A percentile compares a stretch with the other conserved stretches of the same genome.
phyloP scores from a whole-genome alignment of 2,888 invertebrate species.

The Agrilus biguttatus region DNA sequence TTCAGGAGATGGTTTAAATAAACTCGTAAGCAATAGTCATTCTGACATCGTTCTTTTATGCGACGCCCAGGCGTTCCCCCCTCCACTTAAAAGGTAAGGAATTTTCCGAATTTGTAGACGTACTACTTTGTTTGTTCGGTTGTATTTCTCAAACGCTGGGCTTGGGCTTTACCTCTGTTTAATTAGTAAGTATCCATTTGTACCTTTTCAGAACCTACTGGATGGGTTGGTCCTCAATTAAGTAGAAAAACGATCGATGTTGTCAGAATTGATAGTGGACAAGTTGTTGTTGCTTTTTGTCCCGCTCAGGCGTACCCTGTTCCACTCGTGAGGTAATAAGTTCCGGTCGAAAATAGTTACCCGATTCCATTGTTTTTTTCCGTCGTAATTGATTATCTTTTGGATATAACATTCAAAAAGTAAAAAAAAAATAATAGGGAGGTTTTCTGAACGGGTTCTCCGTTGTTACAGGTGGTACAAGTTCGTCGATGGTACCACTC shows the following conservation, averaged over 20 bases:
- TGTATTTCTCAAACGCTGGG: not conserved
- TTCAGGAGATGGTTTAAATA: constrained; percentile 41
- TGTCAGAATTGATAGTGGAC: constrained; percentile 19
- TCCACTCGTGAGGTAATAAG: constrained; percentile 55
- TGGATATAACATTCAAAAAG: not conserved
- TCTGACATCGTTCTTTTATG: constrained; percentile 32
- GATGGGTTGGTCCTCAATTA: constrained; percentile 50
- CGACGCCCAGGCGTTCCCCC: constrained; percentile 41
- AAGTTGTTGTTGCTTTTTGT: constrained; percentile 45
- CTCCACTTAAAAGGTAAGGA: constrained; percentile 36
- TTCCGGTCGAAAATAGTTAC: not conserved
- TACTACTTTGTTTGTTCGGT: not conserved
- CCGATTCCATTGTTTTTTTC: not conserved
- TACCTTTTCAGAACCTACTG: constrained; percentile 45
- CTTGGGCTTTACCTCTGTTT: constrained; percentile 1
- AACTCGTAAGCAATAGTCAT: constrained; percentile 22
- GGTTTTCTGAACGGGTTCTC: constrained; percentile 7
- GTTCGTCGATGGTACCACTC: constrained; percentile 73
- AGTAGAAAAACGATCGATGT: constrained; percentile 42
- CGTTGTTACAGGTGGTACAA: constrained; percentile 83
- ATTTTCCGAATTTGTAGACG: not conserved
- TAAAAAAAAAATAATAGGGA: not conserved
- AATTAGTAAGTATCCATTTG: not conserved
- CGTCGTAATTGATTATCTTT: no score
- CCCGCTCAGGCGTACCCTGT: constrained; percentile 62